Evolutionary conservation across 2,797 vertebrate genomes (phyloP).

Genomic region (Sylvia borin): DNA sequence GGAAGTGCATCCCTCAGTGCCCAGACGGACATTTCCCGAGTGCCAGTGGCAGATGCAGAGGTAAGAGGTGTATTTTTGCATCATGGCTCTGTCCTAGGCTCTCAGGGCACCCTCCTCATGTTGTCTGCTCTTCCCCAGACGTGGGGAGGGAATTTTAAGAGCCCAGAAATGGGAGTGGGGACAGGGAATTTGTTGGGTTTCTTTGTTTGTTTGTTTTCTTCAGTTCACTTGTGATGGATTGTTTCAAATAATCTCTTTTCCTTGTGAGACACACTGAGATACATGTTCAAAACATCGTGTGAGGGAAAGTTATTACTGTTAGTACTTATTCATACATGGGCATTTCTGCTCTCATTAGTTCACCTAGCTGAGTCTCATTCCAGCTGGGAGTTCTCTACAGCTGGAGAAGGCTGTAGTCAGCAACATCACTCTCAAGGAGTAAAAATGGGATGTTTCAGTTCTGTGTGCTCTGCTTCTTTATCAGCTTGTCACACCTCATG

Average conservation of each 20-base stretch:
- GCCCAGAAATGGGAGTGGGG: neutral
- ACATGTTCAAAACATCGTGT: neutral
- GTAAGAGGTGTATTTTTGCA: constrained; percentile 65
- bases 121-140: neutral
- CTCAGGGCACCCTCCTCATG: neutral
- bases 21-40: constrained; percentile 81
- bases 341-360: neutral
- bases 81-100: neutral
- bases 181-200: neutral
- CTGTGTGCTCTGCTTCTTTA: neutral
- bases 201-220: neutral
- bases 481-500: constrained; percentile 89
- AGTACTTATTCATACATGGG: neutral
- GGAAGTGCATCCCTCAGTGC: constrained; percentile 84
- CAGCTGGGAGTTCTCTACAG: neutral
- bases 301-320: neutral
- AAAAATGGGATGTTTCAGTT: neutral
- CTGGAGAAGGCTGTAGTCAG: neutral
- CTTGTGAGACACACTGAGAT: neutral
- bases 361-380: neutral
- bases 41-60: constrained; percentile 79
- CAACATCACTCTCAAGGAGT: neutral
- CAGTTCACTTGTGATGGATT: neutral
- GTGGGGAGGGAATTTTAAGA: neutral
- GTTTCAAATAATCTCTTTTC: neutral